Percentiles rank a stretch among this genome's conserved stretches.
phyloP scores from a whole-genome alignment of 23 tunicate species.

The Clavelina lepadiformis region DNA sequence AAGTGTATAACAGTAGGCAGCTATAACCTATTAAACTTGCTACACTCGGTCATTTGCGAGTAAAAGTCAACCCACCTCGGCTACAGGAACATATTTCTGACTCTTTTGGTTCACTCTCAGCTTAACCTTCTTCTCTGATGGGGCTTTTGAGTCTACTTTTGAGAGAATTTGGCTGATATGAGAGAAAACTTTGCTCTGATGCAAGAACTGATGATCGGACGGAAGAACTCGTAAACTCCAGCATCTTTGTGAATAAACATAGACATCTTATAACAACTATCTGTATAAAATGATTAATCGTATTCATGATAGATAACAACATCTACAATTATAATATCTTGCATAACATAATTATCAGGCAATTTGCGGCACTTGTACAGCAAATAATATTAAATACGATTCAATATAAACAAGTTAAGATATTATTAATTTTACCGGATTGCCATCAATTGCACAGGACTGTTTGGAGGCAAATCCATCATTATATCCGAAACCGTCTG shows the following conservation, averaged over 20 bases:
- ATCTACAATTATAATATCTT: too few species aligned
- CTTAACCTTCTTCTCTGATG: conserved; percentile 24
- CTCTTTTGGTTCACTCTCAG: conserved; percentile 17
- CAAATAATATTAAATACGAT: too few species aligned
- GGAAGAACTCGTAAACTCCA: conserved; percentile 64
- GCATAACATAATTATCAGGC: too few species aligned
- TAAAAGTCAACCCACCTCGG: conserved; percentile 4
- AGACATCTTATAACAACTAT: too few species aligned
- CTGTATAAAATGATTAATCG: too few species aligned
- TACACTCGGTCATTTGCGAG: neutral
- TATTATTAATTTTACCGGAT: conserved; percentile 22
- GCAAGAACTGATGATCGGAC: conserved; percentile 66
- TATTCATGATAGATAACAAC: too few species aligned
- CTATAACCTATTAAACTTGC: too few species aligned
- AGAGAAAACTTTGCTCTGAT: conserved; percentile 53
- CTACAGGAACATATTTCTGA: conserved; percentile 27
- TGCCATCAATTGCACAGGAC: conserved; percentile 63
- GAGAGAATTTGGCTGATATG: conserved; percentile 69
- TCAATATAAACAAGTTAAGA: too few species aligned
- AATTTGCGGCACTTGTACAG: too few species aligned
- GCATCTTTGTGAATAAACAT: conserved; percentile 20
- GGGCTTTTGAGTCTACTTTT: conserved; percentile 35
- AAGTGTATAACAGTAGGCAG: too few species aligned
- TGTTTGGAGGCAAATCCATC: conserved; percentile 68
- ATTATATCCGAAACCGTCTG: conserved; percentile 59